phyloP scores from a whole-genome alignment of 2,888 invertebrate genomes.

The Caenorhabditis japonica region DNA sequence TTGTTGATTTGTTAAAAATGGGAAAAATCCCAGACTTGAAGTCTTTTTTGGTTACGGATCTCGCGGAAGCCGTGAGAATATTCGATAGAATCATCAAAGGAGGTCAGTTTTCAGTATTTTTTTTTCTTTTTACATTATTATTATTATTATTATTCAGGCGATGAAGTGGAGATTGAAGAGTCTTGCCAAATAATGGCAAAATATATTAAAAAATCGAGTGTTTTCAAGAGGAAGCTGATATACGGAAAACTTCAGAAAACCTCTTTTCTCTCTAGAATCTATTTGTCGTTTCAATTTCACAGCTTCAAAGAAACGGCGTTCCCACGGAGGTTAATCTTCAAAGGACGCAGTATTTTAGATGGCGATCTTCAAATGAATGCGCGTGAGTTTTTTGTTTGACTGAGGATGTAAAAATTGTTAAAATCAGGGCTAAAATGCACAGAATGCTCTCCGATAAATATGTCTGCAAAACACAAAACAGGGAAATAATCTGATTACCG shows the following conservation, averaged over 20 bases:
- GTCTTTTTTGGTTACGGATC: too few species aligned
- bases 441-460: too few species aligned
- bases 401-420: too few species aligned
- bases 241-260: not conserved
- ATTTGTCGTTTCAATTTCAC: constrained; percentile 14
- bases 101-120: too few species aligned
- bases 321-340: constrained; percentile 16
- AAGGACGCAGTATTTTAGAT: constrained; percentile 3
- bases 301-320: constrained; percentile 9
- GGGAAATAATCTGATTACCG: too few species aligned
- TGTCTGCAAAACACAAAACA: too few species aligned
- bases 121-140: too few species aligned
- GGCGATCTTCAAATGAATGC: not conserved
- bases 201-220: constrained; percentile 22
- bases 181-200: constrained; percentile 11
- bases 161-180: constrained; percentile 3
- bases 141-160: not conserved
- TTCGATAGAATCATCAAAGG: too few species aligned
- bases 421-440: too few species aligned
- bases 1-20: too few species aligned
- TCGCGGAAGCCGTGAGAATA: too few species aligned
- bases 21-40: too few species aligned
- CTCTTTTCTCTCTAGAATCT: constrained; percentile 12
- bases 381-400: constrained; percentile 5
- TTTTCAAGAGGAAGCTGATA: constrained; percentile 7